Evolutionary conservation across 2,888 invertebrate species (phyloP), one percentile per base, ranked within the genome.

Genomic region (Agrochola lychnidis): DNA sequence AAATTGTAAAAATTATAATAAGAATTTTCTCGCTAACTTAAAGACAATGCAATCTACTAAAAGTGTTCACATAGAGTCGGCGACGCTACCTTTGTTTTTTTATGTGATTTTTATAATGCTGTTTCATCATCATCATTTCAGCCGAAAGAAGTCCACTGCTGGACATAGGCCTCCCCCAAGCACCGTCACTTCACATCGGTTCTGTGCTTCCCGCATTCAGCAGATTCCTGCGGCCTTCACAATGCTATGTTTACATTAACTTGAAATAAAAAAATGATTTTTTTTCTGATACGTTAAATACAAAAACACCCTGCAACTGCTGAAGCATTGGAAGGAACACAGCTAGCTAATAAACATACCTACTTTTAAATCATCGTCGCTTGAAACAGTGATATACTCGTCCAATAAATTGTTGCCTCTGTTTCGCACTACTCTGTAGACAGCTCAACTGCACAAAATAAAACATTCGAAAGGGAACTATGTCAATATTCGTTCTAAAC

Each of bases 401-500:
- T 36, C 5, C 0, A 6, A 62, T 25, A 48, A 22, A 53, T 30
- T 7, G 45, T 6, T 5, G 22, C n/a, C 69, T 86, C 73, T 81
- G 4, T 19, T 2, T 7, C 4, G 0, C 16, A 51, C 40, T 71
- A 67, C 68, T 75, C 84, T 87, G 42, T 56, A 10, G 2, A 40
- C 40, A 70, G 40, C 53, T 62, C 69, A 66, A 22, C 48, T 73
- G 59, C 45, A 62, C 63, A 61, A 77, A 85, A 79, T 73, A 84
- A 75, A 84, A 82, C 79, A 62, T 66, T 22, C 1, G 14, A 67
- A 79, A 67, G 56, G 40, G 64, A 78, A 76, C 62, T 74, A 67
- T 79, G 73, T 74, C 77, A 84, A 76, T 77, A 75, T 81, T 75
- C 59, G 64, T 30, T n/a, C 53, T 16, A 68, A 51, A 74, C 59